These are phyloP conservation scores for Caenorhabditis sp. DNA, from an alignment of 2,888 invertebrate species.

Conservation along the genomic window DNA sequence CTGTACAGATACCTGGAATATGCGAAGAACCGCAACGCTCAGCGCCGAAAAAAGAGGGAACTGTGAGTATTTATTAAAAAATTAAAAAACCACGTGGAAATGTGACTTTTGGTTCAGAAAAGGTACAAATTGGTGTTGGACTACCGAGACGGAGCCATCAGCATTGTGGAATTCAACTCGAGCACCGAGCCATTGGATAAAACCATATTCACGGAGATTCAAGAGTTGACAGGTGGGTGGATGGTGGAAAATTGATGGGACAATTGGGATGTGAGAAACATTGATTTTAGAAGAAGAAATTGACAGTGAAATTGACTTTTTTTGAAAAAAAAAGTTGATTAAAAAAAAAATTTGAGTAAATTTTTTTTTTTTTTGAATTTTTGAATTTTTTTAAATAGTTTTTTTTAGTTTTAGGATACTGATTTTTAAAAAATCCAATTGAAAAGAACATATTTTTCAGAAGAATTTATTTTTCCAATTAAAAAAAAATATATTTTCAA, in stretches of 20 bases:
- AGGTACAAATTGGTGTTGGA: slow-evolving; percentile 56
- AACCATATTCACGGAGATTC: slow-evolving; percentile 41
- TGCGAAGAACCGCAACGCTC: slow-evolving; percentile 20
- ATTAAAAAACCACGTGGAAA: background rate
- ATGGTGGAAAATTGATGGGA: no score
- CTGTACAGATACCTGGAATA: slow-evolving; percentile 43
- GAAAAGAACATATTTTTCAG: no score
- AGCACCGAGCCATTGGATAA: background rate
- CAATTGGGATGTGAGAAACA: background rate
- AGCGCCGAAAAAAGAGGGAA: slow-evolving; percentile 1
- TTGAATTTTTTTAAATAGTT: no score
- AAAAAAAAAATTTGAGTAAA: background rate
- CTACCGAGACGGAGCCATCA: slow-evolving; percentile 43
- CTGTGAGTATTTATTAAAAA: background rate
- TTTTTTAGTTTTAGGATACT: no score
- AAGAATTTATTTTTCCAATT: no score
- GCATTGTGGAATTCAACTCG: slow-evolving; percentile 17
- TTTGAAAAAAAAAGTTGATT: no score
- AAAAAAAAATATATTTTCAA: no score
- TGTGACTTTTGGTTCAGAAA: slow-evolving; percentile 19
- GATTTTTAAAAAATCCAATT: no score
- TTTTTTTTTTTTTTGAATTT: no score
- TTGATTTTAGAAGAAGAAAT: background rate
- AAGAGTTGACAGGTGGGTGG: slow-evolving; percentile 38
- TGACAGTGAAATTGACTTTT: no score